Base-by-base conservation (phyloP, 1,140 invertebrate genomes). In the Lysiphlebus fabarum region DNA sequence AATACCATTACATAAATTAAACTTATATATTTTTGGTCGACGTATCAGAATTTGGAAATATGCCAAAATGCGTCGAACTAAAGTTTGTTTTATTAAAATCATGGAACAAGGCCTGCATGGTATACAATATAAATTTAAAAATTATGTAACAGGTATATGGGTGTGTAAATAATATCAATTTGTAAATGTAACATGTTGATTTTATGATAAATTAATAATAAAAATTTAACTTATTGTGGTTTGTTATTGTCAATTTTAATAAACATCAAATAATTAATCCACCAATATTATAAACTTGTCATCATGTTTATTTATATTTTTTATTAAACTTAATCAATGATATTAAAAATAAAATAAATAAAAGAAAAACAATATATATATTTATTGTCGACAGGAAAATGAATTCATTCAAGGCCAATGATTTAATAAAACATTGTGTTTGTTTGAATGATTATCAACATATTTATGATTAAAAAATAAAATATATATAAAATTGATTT, bases 1-100 rank as follows among this genome's bases (percentile, higher is more conserved):
- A 61, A 60, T 37, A 54, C 53, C 60, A 72, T 78, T 78, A 76
- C 70, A 70, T 78, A 77, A 78, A 78, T 71, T 69, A 56, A 57
- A 63, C 64, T 66, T 77, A 77, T 77, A 77, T 77, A 26, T 26
- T 26, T 77, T 77, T 68, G 63, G 71, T 70, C 69, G 68, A 67
- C 64, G 62, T 66, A 12, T 75, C 70, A 58, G 68, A 63, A 62
- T 72, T 77, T 76, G 75, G 76, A 74, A 54, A 37, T 6, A 40
- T 17, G 76, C 75, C 74, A 78, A 59, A 60, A 61, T 67, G 67
- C 67, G 64, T 70, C 69, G 69, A 67, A 72, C 74, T 75, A 66
- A 73, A 67, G 69, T 70, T 61, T 59, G 68, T 66, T 67, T 74
- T 75, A 75, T 70, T 67, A 73, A 70, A 77, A 59, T 61, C 67